A percentile compares a stretch with the other conserved stretches of the same genome.
Conservation (phyloP, 2,797 vertebrate species). For the Lycodopsis pacificus region DNA sequence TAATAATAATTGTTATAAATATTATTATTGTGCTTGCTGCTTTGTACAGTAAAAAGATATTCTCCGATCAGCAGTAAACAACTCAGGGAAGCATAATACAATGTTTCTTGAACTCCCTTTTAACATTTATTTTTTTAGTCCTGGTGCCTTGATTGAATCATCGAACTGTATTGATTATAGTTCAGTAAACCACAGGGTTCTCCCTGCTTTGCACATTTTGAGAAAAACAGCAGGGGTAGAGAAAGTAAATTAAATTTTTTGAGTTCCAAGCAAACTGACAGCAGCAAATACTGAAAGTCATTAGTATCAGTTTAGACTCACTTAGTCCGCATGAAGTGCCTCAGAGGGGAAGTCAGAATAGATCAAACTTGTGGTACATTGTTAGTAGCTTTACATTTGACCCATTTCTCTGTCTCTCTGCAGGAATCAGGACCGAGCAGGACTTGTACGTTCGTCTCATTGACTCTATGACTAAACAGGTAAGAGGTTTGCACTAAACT, state of each 20-base stretch:
- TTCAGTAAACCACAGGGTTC: not conserved
- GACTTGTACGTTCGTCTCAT: constrained; percentile 98
- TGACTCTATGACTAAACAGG: constrained; percentile 99
- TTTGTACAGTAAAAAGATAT: not conserved
- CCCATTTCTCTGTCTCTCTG: constrained; percentile 25
- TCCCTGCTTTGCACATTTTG: constrained; percentile 21
- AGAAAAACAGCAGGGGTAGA: constrained; percentile 11
- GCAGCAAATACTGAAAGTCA: constrained; percentile 38
- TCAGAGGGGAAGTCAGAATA: constrained; percentile 46
- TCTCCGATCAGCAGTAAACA: not conserved
- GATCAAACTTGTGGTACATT: constrained; percentile 18
- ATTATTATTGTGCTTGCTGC: not conserved
- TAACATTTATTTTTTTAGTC: not conserved
- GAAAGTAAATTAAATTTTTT: not conserved
- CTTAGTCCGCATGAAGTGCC: constrained; percentile 27
- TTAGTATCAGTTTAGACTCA: constrained; percentile 38
- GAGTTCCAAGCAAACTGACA: constrained; percentile 31
- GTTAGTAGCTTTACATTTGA: not conserved
- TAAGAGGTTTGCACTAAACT: constrained; percentile 75
- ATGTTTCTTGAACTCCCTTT: constrained; percentile 12
- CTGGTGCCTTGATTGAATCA: constrained; percentile 7
- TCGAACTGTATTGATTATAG: constrained; percentile 22
- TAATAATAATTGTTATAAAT: constrained; percentile 3
- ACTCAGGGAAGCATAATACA: constrained; percentile 15
- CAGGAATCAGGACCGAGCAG: constrained; percentile 97